A percentile compares a stretch with the other conserved stretches of the same genome.
phyloP scores from a whole-genome alignment of 2,888 invertebrate genomes.

The Adineta ricciae region DNA sequence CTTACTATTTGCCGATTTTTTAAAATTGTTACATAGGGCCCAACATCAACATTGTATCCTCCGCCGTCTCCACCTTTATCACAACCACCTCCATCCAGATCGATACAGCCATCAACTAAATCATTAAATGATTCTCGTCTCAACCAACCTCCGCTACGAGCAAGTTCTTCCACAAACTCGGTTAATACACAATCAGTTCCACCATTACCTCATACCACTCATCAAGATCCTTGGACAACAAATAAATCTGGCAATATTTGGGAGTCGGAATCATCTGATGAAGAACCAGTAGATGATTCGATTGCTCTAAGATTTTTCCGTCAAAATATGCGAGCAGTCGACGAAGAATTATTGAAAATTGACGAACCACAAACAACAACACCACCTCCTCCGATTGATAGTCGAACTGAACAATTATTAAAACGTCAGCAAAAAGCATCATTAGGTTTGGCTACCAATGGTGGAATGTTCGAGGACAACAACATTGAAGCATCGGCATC shows the following conservation, averaged over 20 bases:
- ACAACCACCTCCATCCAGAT: neutral
- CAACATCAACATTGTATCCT: neutral
- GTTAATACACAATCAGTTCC: neutral
- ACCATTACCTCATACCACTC: neutral
- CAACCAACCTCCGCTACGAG: neutral
- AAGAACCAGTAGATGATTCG: neutral
- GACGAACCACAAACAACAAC: neutral
- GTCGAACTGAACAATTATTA: slow-evolving; percentile 1
- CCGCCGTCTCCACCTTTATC: neutral
- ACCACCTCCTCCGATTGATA: neutral
- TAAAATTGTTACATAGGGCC: neutral
- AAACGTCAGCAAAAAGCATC: neutral
- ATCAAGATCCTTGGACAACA: neutral
- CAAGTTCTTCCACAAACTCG: neutral
- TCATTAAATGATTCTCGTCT: neutral
- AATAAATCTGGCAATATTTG: neutral
- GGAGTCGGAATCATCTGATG: neutral
- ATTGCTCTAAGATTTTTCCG: slow-evolving; percentile 6
- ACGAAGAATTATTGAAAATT: neutral
- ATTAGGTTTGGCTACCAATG: neutral
- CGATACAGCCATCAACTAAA: neutral
- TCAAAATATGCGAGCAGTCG: slow-evolving; percentile 15
- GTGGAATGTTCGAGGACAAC: neutral
- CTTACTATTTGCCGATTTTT: too few relatives aligned
- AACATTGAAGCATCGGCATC: neutral